phyloP scores from a whole-genome alignment of 64 coral and sea anemone species.

The Montipora capricornis region DNA sequence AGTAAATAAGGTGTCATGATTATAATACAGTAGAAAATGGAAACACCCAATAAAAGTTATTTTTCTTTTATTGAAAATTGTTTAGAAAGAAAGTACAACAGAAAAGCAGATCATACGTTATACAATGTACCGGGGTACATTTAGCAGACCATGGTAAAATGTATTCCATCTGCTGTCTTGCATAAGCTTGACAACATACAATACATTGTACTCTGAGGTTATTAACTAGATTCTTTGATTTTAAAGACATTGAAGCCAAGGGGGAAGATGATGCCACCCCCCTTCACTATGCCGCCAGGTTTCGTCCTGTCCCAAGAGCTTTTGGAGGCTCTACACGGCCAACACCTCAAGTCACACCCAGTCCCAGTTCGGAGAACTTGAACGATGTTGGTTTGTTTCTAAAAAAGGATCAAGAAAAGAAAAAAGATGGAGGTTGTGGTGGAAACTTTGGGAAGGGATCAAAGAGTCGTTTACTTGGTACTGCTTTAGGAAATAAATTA shows the following conservation, averaged over 20 bases:
- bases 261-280: constrained; percentile 93
- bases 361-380: constrained; percentile 49
- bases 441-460: constrained; percentile 66
- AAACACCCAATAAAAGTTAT: too few relatives aligned
- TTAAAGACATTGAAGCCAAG: constrained; percentile 83
- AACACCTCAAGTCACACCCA: constrained; percentile 7
- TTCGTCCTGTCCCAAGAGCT: constrained; percentile 53
- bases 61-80: too few relatives aligned
- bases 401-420: constrained; percentile 59
- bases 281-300: constrained; percentile 91
- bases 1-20: too few relatives aligned
- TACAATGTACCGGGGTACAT: too few relatives aligned
- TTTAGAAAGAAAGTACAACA: too few relatives aligned
- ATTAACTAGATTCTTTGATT: neutral
- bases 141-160: too few relatives aligned
- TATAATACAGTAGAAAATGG: too few relatives aligned
- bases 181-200: too few relatives aligned
- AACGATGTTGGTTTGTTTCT: constrained; percentile 25
- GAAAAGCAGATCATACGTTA: too few relatives aligned
- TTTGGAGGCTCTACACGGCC: neutral
- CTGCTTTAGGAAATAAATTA: constrained; percentile 36
- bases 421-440: constrained; percentile 29
- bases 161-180: too few relatives aligned
- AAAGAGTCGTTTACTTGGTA: constrained; percentile 68
- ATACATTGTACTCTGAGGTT: too few relatives aligned